Evolutionary conservation across 2,797 vertebrate species (phyloP).

Genomic region (Tokudaia muenninki): DNA sequence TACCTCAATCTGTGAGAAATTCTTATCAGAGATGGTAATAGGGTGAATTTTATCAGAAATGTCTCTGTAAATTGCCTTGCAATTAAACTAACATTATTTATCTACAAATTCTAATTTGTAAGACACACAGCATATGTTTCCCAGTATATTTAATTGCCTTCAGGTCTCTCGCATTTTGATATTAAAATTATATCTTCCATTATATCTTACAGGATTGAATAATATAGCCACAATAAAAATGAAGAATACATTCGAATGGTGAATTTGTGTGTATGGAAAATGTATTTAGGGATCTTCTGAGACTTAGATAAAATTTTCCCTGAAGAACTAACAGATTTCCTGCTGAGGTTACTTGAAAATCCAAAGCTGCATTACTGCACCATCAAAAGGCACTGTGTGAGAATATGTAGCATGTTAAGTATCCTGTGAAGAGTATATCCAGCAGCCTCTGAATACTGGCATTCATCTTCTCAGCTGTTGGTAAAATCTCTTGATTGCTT

Average conservation of each 20-base stretch:
- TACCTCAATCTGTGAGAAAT: constrained; percentile 64
- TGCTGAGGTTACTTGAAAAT: constrained; percentile 63
- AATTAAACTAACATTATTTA: constrained; percentile 85
- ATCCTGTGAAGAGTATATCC: constrained; percentile 75
- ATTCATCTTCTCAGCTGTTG: constrained; percentile 81
- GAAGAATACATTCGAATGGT: constrained; percentile 66
- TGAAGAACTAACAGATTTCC: background rate
- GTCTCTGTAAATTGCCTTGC: constrained; percentile 68
- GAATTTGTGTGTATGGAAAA: background rate
- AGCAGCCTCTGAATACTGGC: constrained; percentile 45
- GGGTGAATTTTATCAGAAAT: constrained; percentile 73
- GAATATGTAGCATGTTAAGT: constrained; percentile 70
- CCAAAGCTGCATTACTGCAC: constrained; percentile 54
- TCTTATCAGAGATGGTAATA: constrained; percentile 65
- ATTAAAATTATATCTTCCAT: constrained; percentile 80
- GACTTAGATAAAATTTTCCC: background rate
- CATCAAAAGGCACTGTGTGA: background rate
- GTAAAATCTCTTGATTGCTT: constrained; percentile 79
- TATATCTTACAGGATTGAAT: constrained; percentile 74
- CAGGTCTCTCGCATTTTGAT: constrained; percentile 76
- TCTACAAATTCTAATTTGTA: constrained; percentile 85
- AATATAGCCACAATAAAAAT: constrained; percentile 76
- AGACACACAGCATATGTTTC: constrained; percentile 82
- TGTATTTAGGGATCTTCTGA: background rate
- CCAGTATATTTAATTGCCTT: constrained; percentile 80